Evolutionary conservation across 2,888 invertebrate species (phyloP).

Genomic region (Oscheius sp.): DNA sequence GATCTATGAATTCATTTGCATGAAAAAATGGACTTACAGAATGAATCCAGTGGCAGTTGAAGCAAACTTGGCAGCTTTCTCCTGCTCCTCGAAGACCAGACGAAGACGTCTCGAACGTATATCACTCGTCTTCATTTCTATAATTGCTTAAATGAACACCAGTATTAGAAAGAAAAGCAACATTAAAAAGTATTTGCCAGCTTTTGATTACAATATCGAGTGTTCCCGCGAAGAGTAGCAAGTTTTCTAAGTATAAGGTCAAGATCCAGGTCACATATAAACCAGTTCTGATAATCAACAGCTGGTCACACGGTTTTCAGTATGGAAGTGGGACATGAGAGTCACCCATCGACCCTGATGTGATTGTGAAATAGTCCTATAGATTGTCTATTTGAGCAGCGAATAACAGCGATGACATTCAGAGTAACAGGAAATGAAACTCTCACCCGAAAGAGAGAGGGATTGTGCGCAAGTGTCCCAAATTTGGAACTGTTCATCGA

Average conservation of each 20-base stretch:
- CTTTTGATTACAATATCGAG: no score
- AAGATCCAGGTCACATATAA: constrained; percentile 12
- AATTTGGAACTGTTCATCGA: background rate
- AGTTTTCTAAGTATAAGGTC: constrained; percentile 4
- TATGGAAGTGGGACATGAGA: constrained; percentile 10
- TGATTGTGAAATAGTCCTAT: constrained; percentile 5
- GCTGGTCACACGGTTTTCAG: constrained; percentile 14
- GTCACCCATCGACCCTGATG: background rate
- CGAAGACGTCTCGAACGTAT: constrained; percentile 8
- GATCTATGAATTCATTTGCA: constrained; percentile 43
- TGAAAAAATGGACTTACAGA: constrained; percentile 41
- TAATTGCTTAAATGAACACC: background rate
- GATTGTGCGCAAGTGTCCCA: background rate
- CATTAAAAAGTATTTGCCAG: background rate
- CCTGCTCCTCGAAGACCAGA: constrained; percentile 45
- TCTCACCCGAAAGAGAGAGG: background rate
- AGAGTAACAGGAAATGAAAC: background rate
- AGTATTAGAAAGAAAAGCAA: background rate
- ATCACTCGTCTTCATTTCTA: constrained; percentile 10
- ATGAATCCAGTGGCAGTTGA: constrained; percentile 54
- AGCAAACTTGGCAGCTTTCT: constrained; percentile 50
- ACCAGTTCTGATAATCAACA: constrained; percentile 10
- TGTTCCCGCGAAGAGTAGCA: no score
- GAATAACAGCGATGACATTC: constrained; percentile 1
- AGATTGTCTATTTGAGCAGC: constrained; percentile 13